phyloP scores from a whole-genome alignment of 1,140 invertebrate species.

The Aphis gossypii region DNA sequence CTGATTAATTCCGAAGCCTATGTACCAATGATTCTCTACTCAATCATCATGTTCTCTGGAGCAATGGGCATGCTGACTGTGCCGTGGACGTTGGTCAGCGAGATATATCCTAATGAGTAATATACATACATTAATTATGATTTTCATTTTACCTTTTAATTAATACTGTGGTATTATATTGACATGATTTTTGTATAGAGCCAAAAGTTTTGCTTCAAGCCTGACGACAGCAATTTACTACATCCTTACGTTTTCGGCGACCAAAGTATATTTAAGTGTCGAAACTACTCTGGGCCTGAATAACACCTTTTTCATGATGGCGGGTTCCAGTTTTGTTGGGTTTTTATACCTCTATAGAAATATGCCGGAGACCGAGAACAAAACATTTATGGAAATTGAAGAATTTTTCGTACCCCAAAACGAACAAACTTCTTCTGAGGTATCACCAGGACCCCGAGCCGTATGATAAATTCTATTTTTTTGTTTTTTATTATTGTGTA shows the following conservation, averaged over 20 bases:
- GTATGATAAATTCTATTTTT: not conserved
- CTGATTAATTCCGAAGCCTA: not conserved
- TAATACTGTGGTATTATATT: not conserved
- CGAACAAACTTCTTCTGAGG: not conserved
- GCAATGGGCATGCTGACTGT: constrained; percentile 59
- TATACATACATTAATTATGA: not conserved
- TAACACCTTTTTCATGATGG: constrained; percentile 60
- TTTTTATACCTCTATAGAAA: constrained; percentile 60
- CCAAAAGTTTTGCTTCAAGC: constrained; percentile 47
- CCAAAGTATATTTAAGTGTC: constrained; percentile 58
- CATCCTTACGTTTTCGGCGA: constrained; percentile 55
- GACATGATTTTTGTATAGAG: not conserved
- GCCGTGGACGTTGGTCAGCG: constrained; percentile 61
- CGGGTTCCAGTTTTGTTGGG: constrained; percentile 46
- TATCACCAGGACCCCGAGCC: not conserved
- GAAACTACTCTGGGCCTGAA: constrained; percentile 39
- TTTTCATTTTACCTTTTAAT: not conserved
- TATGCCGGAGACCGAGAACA: constrained; percentile 62
- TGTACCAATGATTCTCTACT: not conserved
- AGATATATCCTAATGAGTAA: constrained; percentile 61
- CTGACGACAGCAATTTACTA: constrained; percentile 59
- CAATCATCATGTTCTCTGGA: constrained; percentile 49
- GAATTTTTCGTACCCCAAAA: constrained; percentile 56
- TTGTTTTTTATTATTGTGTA: not conserved
- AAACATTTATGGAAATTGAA: constrained; percentile 61